Percentiles rank a stretch among this genome's conserved stretches.
Conservation (phyloP, 2,888 invertebrate genomes). For the Prosopocoilus inquinatus region DNA sequence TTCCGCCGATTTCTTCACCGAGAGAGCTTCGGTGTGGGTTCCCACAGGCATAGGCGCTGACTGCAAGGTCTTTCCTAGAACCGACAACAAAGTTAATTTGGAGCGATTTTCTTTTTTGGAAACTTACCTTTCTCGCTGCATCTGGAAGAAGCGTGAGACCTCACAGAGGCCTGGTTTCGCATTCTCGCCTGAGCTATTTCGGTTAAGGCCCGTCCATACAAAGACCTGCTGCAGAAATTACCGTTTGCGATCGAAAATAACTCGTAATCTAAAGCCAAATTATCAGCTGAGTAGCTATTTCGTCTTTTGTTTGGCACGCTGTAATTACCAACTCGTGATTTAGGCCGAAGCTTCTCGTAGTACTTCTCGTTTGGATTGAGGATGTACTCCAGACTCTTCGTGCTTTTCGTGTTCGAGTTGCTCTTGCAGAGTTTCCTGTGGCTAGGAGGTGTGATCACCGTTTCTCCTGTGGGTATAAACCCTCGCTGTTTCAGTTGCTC, state of each 20-base stretch:
- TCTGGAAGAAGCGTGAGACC: constrained; percentile 29
- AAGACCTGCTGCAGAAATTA: constrained; percentile 47
- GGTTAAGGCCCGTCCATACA: constrained; percentile 37
- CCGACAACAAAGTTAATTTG: constrained; percentile 20
- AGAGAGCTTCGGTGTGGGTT: constrained; percentile 62
- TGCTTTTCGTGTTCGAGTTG: constrained; percentile 45
- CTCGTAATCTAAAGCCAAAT: constrained; percentile 75
- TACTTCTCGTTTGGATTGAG: constrained; percentile 55
- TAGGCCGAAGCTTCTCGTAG: constrained; percentile 51
- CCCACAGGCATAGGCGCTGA: constrained; percentile 26
- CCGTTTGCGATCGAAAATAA: constrained; percentile 58
- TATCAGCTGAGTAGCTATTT: constrained; percentile 54
- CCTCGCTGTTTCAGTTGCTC: constrained; percentile 55
- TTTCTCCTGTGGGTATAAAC: constrained; percentile 47
- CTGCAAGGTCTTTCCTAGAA: constrained; percentile 32
- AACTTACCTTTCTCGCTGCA: constrained; percentile 28
- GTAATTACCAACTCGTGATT: constrained; percentile 46
- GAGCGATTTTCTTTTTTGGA: background rate
- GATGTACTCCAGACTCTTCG: constrained; percentile 56
- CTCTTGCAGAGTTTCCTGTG: constrained; percentile 46
- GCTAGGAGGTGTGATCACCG: constrained; percentile 27
- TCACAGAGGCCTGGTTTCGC: constrained; percentile 34
- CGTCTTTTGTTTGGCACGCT: constrained; percentile 23
- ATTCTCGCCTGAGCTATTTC: constrained; percentile 35
- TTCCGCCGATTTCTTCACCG: constrained; percentile 85